Evolutionary conservation across 2,888 invertebrate species (phyloP), one percentile per base, ranked within the genome.

Genomic region (Tetanocera ferruginea): DNA sequence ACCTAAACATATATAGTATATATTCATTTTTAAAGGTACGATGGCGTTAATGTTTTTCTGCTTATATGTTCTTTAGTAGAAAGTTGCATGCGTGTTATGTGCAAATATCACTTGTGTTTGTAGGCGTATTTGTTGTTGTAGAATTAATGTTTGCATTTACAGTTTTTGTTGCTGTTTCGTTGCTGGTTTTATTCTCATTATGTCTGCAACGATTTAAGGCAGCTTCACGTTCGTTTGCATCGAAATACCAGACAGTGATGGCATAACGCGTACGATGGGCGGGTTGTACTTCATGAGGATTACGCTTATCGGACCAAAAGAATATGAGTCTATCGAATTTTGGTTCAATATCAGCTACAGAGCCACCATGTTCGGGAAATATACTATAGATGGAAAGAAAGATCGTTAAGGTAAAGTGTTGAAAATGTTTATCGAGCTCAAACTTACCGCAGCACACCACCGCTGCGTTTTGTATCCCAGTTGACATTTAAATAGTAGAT

Each of bases 261-360:
- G 97, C 97, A 88, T 97, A 97, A 89, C 97, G 92, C 14, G 97
- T 97, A 86, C 93, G 93, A 88, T 92, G 96, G 0, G 98, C 95
- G 2, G 98, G 98, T 89, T 97, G 96, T 1, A 99, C 98, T 91
- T 98, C 98, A 88, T 98, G 98, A 0, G 98, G 98, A 91, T 98
- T 98, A 83, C 98, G 92, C 84, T 96, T 91, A 87, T 98, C 98
- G 0, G 98, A 98, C 98, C 98, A 99, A 91, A 99, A 99, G 91
- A 98, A 98, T 84, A 98, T 91, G 89, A 98, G 93, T 78, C 98
- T 91, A 90, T 99, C 98, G 90, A 98, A 98, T 75, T 95, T 91
- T 0, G 98, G 98, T 87, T 95, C 97, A 85, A 99, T 96, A 87
- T 97, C 95, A 0, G 97, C 97, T 75, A 95, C 95, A 83, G 95